phyloP scores from a whole-genome alignment of 2,888 invertebrate species.

The Cephus sareptanus region DNA sequence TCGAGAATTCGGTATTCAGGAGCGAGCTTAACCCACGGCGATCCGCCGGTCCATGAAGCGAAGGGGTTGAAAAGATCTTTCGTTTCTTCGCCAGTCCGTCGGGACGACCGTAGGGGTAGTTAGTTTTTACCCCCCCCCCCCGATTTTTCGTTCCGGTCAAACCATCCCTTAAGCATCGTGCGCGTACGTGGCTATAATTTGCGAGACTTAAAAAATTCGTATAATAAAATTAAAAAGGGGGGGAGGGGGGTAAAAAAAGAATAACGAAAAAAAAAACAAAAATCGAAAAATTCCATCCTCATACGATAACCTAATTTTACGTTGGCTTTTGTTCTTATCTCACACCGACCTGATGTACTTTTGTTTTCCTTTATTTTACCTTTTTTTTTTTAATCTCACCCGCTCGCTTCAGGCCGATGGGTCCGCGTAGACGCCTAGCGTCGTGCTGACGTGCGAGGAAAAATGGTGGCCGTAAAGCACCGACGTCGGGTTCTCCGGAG shows the following conservation, averaged over 20 bases:
- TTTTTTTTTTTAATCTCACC: not conserved
- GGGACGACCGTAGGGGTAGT: not conserved
- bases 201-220: not conserved
- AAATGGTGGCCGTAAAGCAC: not conserved
- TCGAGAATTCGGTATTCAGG: conserved; percentile 43
- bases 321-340: not conserved
- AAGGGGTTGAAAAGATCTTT: conserved; percentile 1
- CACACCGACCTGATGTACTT: not conserved
- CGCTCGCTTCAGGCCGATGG: not conserved
- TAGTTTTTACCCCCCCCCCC: not conserved
- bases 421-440: not conserved
- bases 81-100: not conserved
- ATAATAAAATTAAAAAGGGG: not conserved
- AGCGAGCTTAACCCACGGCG: conserved; percentile 34
- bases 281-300: not conserved
- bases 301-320: not conserved
- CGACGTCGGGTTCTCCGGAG: not conserved
- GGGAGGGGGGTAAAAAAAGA: not conserved
- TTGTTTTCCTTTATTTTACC: not conserved
- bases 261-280: not conserved
- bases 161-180: not conserved
- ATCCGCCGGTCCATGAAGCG: not conserved
- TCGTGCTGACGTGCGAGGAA: not conserved
- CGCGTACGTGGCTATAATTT: not conserved
- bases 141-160: not conserved